Base-by-base conservation (phyloP, 2,888 invertebrate genomes). In the Hydraecia micacea region DNA sequence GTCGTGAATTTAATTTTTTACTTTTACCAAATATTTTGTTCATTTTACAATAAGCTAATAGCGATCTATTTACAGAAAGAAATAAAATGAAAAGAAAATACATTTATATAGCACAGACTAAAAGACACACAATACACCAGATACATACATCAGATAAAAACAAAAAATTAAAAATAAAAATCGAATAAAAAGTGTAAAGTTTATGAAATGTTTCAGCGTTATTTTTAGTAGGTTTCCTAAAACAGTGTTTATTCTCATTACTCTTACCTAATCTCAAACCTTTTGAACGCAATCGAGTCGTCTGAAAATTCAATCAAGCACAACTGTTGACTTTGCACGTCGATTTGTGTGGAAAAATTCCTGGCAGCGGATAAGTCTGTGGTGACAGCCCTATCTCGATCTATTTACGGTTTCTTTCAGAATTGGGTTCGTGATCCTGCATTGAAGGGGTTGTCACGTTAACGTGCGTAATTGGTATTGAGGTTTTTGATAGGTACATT, bases 361-460 rank as follows among this genome's bases (percentile, higher is more conserved):
- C 79, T 78, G 78, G 70, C 67, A 55, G 65, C 70, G 82, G 80
- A 86, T 83, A 84, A 79, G 88, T 86, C 86, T 81, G 79, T 80
- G 66, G 75, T 68, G 71, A 78, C 83, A 83, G 86, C 79, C 87
- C 90, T 91, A 91, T 92, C 91, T 90, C 87, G 89, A 91, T 92
- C 92, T 88, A 87, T 84, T 88, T 87, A 91, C 88, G 83, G 89
- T 86, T 83, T 86, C 90, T 85, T 89, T 88, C 89, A 81, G 91
- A 92, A 94, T 94, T 93, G 94, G 90, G 90, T 93, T 93, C 94
- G 94, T 94, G 94, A 92, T 91, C 92, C 84, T 88, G 94, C 94
- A 94, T 93, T 71, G 65, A 72, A 86, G 88, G 84, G 84, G 73
- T 87, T 87, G 87, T 86, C 88, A 76, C 76, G 79, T 85, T 83